These are phyloP conservation scores for Monochamus alternatus DNA, from an alignment of 2,888 invertebrate genomes.

Conservation along the genomic window DNA sequence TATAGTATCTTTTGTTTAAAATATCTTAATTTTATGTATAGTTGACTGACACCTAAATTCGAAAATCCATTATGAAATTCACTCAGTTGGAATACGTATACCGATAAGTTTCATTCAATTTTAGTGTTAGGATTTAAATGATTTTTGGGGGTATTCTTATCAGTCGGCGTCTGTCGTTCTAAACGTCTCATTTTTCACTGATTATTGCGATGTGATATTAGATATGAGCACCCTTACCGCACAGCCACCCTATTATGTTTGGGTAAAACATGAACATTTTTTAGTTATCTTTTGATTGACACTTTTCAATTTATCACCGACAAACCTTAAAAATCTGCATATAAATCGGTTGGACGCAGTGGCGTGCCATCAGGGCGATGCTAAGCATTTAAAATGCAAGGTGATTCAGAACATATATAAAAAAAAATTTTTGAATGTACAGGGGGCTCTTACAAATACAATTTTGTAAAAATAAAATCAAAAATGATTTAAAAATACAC, in stretches of 20 bases:
- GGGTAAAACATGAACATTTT: conserved; percentile 33
- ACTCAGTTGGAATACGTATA: conserved; percentile 19
- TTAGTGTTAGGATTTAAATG: conserved; percentile 13
- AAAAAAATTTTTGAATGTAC: too few species aligned
- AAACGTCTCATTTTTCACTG: conserved; percentile 37
- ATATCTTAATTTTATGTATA: conserved; percentile 5
- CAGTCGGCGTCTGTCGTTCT: conserved; percentile 23
- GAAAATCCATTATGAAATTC: conserved; percentile 21
- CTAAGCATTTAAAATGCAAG: neutral
- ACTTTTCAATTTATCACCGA: conserved; percentile 36
- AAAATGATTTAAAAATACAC: too few species aligned
- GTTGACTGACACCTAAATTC: conserved; percentile 9
- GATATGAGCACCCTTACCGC: conserved; percentile 32
- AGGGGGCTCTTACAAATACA: too few species aligned
- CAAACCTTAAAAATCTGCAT: conserved; percentile 34
- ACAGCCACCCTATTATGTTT: conserved; percentile 33
- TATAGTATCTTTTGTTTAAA: conserved; percentile 1
- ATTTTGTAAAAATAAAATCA: too few species aligned
- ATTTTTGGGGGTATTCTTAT: conserved; percentile 28
- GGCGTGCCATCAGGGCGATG: conserved; percentile 3
- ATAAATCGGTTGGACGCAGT: conserved; percentile 32
- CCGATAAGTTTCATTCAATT: conserved; percentile 24
- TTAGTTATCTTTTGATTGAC: conserved; percentile 34
- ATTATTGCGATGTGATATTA: conserved; percentile 37
- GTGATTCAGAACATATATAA: too few species aligned